Evolutionary conservation across 1,140 invertebrate genomes (phyloP), one percentile per base, ranked within the genome.

Genomic region (Drosophila melanica): DNA sequence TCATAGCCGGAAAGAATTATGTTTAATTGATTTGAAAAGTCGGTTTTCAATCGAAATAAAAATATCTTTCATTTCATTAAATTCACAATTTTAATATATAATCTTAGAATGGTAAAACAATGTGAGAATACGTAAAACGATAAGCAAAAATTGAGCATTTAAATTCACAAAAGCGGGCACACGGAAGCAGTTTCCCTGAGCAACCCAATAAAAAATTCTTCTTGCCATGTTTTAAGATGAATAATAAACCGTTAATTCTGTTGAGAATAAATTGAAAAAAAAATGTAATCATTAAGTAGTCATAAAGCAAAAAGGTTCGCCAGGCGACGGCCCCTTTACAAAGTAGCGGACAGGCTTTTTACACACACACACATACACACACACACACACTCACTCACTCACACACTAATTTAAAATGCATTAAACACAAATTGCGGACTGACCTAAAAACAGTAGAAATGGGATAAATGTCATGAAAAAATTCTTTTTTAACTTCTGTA

Each of bases 341-440:
- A 54, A 70, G 50, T 48, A 42, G 33, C 51, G 35, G 42, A 57
- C 54, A 23, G 42, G 51, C 12, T 71, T 53, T 65, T 71, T 65
- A 65, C 54, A 63, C 64, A 35, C 59, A 23, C 20, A 59, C 51
- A 37, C 50, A 54, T 0, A 10, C 10, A 54, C 41, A 47, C 18
- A 39, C 27, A 35, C 27, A 42, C n/a, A n/a, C n/a, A n/a, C n/a
- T n/a, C n/a, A n/a, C n/a, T 18, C 35, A 14, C 47, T 27, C 45
- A 50, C 1, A 12, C 4, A 12, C n/a, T 54, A 57, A 62, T 70
- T 70, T 64, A 70, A 70, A 64, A 70, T 70, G 68, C 59, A 70
- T 70, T 70, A 64, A 70, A 70, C 64, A 57, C 42, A 70, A 64
- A 65, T 70, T 70, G 68, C 60, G 20, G 42, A 55, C 14, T 23